Conservation (phyloP, 2,888 invertebrate genomes). For the Synanthedon formicaeformis region DNA sequence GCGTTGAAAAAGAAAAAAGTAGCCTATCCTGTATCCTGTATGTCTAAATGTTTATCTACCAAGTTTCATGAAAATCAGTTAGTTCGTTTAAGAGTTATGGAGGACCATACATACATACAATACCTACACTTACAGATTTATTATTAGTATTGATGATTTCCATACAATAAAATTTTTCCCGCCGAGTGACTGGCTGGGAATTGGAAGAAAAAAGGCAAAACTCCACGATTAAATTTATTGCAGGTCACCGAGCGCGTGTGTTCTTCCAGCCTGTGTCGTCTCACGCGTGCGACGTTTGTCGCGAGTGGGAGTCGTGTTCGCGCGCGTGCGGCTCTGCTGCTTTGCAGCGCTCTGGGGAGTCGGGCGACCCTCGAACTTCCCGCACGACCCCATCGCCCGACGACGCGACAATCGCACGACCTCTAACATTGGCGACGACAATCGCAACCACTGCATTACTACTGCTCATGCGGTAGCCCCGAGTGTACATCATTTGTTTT, state of each 20-base stretch:
- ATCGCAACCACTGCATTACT: conserved; percentile 7
- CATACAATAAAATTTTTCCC: not conserved
- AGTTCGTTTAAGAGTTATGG: too few species aligned
- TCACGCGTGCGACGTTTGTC: conserved; percentile 87
- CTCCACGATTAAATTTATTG: conserved; percentile 4
- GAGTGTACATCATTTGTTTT: too few species aligned
- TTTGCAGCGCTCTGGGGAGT: conserved; percentile 17
- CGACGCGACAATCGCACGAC: conserved; percentile 3
- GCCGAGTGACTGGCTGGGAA: conserved; percentile 1
- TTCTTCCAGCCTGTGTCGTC: conserved; percentile 81
- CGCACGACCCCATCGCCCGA: conserved; percentile 7
- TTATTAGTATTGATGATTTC: too few species aligned
- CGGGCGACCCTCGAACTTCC: not conserved
- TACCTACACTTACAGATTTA: too few species aligned
- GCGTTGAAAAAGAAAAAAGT: too few species aligned
- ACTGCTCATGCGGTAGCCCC: not conserved
- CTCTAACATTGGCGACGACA: conserved; percentile 2
- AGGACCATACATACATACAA: too few species aligned
- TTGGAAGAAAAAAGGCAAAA: not conserved
- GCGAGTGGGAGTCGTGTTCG: conserved; percentile 59
- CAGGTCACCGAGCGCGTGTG: conserved; percentile 84
- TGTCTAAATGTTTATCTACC: too few species aligned
- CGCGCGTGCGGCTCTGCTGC: conserved; percentile 46
- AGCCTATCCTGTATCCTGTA: too few species aligned
- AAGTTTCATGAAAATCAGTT: too few species aligned